Conservation (phyloP, 2,113 vertebrate genomes). For the Candoia aspera region DNA sequence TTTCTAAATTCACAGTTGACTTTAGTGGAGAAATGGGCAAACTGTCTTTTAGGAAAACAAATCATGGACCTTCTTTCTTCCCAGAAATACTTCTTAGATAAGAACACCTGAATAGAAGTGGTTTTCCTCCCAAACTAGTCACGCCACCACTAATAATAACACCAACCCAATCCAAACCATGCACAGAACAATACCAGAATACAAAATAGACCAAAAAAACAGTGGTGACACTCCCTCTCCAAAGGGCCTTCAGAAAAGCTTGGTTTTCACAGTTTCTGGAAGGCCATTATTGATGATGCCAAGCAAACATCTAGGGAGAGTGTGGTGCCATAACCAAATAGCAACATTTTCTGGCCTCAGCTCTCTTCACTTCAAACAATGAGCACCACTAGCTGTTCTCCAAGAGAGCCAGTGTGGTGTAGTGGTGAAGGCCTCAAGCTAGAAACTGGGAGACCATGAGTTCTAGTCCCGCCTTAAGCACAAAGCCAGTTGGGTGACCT, state of each 20-base stretch:
- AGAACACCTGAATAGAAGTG: background rate
- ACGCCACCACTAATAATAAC: background rate
- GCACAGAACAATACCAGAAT: background rate
- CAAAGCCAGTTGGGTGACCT: too few species aligned
- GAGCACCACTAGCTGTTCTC: background rate
- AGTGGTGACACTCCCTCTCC: background rate
- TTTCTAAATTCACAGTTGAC: conserved; percentile 59
- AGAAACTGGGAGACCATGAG: too few species aligned
- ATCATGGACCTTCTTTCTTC: background rate
- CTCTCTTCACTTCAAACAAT: background rate
- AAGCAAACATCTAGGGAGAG: background rate
- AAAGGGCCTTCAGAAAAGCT: background rate
- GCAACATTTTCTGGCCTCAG: background rate
- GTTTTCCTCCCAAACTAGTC: background rate
- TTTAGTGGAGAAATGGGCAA: conserved; percentile 56
- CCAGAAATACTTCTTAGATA: background rate
- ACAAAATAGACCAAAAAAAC: background rate
- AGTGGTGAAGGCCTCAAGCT: too few species aligned
- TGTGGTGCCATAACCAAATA: background rate
- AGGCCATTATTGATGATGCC: background rate
- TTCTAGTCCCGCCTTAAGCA: too few species aligned
- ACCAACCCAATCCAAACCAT: background rate
- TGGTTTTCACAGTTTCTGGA: background rate
- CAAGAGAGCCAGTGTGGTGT: too few species aligned
- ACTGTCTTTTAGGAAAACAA: conserved; percentile 12